Base-by-base conservation (phyloP, 2,888 invertebrate genomes). In the Falcaria lacertinaria region DNA sequence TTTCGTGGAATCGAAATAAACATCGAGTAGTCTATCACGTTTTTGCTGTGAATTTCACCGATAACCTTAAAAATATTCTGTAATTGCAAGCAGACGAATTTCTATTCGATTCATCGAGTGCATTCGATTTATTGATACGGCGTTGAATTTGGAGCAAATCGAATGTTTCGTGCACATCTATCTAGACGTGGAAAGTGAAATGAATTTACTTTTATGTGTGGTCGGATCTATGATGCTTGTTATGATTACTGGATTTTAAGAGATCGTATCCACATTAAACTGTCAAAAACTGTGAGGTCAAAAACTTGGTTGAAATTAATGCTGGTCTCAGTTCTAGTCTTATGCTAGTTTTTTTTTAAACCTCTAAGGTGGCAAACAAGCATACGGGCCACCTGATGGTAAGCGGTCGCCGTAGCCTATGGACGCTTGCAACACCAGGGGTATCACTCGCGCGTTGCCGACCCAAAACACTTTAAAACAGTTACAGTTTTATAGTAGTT, bases 161-260 rank as follows among this genome's bases (percentile, higher is more conserved):
- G 39, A 52, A 50, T 45, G 47, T 48, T 34, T 42, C 36, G 44
- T 44, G 36, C 34, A 35, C 41, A 47, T 47, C 43, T n/a, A n/a
- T n/a, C n/a, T n/a, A 50, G 52, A 37, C 41, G 45, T 60, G 43
- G 60, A 60, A 60, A 60, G 60, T 51, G 17, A 44, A 38, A 38
- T 46, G 33, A 33, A 19, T 17, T 25, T 37, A 25, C 22, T 22
- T 36, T 37, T 37, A 37, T 37, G 25, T 37, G 28, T 28, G 28
- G 28, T 28, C 11, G 1, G 22, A 22, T 22, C 2, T 28, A 28
- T 28, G 28, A 19, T 11, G 28, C 8, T n/a, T 11, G 11, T 11
- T 28, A 11, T 28, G 28, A 11, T 28, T 11, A 3, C 8, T 28
- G 19, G 19, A 19, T 19, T n/a, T n/a, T n/a, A n/a, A n/a, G n/a